Base-by-base conservation (phyloP, 2,113 vertebrate species). In the Lagenorhynchus albirostris region DNA sequence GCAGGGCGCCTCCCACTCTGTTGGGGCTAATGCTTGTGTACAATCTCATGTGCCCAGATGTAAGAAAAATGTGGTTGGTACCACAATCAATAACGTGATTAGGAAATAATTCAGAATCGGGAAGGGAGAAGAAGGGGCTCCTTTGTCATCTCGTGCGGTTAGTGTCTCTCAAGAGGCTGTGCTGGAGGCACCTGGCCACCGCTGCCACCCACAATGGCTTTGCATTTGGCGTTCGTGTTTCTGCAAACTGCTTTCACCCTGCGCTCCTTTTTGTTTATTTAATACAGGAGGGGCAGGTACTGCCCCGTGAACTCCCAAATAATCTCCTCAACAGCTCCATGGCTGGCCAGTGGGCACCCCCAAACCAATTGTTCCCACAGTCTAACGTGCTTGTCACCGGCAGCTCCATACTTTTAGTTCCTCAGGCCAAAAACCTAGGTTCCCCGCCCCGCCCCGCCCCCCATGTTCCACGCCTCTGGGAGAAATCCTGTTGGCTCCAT, bases 391-490 rank as follows among this genome's bases (percentile, higher is more conserved):
- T 31, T 2, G 13, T 6, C 11, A 13, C 4, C 13, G 0, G 63
- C 25, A 55, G 60, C 18, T 26, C 25, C 29, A 0, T 3, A 11
- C 63, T 21, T 1, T 4, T 0, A 26, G 65, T 8, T 15, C 18
- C 85, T 81, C 60, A 18, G 73, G 65, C 50, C 18, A 77, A 17
- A 68, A 47, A 1, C 70, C 62, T 31, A n/a, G 71, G 15, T 33
- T 41, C 1, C 33, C 50, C 5, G 18, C 3, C 53, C 14, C 5
- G 5, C 5, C 53, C 15, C 15, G 1, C 15, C 50, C 47, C 12
- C 31, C 6, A 79, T 0, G 1, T 4, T 8, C 44, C 5, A 4
- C 0, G 1, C 31, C 29, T 31, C 77, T 11, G 0, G 25, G 62
- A 68, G 67, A 63, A 31, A 14, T 1, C 21, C 67, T 41, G 21